Base-by-base conservation (phyloP, 2,113 vertebrate species). In the Conger conger region DNA sequence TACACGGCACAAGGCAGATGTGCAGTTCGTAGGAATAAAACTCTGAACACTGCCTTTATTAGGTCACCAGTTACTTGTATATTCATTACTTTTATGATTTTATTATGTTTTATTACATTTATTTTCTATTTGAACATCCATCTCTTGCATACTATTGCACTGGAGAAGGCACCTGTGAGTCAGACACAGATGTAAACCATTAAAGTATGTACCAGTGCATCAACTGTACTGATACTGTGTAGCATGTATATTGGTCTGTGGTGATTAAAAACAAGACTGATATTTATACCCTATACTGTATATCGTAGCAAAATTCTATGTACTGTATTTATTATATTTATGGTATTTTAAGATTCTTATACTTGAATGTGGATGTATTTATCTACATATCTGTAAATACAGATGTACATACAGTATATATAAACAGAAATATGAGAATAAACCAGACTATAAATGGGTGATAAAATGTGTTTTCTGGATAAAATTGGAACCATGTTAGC, bases 311-410 rank as follows among this genome's bases (percentile, higher is more conserved):
- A 30, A 73, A 8, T 16, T 35, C 18, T 40, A 35, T 42, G 27
- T 13, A 77, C 11, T 13, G 35, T 79, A 79, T 79, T 73, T 63
- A 63, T 86, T 78, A 37, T 50, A 53, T 80, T 80, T 82, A 79
- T 81, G 83, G 86, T 87, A 50, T 78, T 84, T 88, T 82, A 86
- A 83, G 57, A 76, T 82, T 79, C 86, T 18, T 23, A 30, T 85
- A 89, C 84, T 89, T 90, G 86, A 92, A 89, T 79, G 80, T 85
- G 50, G 68, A 27, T 76, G 73, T 85, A 53, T 5, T 76, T 42
- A 68, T 89, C 54, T 86, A 50, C 11, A 15, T 50, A 87, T 86
- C 60, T 87, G 54, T 84, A 90, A 83, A 87, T 17, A 77, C 40
- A 89, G 7, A 85, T 60, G 87, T 42, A 87, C n/a, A n/a, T n/a